Evolutionary conservation across 2,888 invertebrate species (phyloP).

Genomic region (Octonoba sinensis): DNA sequence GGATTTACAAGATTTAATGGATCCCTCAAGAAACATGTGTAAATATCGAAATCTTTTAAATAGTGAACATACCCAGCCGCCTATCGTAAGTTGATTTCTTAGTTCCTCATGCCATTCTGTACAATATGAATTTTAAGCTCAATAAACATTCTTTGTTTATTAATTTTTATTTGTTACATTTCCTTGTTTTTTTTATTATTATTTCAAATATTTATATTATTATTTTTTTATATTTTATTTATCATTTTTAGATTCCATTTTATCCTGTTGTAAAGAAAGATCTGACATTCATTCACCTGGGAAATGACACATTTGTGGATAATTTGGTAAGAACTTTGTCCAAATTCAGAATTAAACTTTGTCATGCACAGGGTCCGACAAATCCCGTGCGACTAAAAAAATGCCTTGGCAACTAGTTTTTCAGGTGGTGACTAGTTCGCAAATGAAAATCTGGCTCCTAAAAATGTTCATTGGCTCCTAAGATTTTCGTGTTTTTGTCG

Average conservation of each 20-base stretch:
- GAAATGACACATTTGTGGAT: constrained; percentile 92
- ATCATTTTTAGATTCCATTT: constrained; percentile 74
- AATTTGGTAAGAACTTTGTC: constrained; percentile 74
- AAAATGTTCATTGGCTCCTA: too few relatives aligned
- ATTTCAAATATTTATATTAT: neutral
- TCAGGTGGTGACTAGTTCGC: too few relatives aligned
- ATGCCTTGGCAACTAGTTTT: too few relatives aligned
- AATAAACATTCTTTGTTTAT: neutral
- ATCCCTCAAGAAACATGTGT: constrained; percentile 98
- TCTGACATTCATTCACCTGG: constrained; percentile 96
- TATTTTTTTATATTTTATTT: neutral
- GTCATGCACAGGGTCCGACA: too few relatives aligned
- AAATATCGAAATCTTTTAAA: constrained; percentile 95
- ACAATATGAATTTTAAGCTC: neutral
- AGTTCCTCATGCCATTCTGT: neutral
- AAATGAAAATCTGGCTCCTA: too few relatives aligned
- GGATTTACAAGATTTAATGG: constrained; percentile 96
- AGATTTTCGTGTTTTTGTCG: too few relatives aligned
- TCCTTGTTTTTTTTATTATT: neutral
- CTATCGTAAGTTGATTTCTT: constrained; percentile 76
- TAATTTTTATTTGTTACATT: neutral
- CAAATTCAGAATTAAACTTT: neutral
- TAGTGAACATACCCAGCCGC: constrained; percentile 88
- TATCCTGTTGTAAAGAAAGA: constrained; percentile 79
- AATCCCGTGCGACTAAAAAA: too few relatives aligned